phyloP scores from a whole-genome alignment of 2,797 vertebrate genomes.

The Zenarchopterus dispar region DNA sequence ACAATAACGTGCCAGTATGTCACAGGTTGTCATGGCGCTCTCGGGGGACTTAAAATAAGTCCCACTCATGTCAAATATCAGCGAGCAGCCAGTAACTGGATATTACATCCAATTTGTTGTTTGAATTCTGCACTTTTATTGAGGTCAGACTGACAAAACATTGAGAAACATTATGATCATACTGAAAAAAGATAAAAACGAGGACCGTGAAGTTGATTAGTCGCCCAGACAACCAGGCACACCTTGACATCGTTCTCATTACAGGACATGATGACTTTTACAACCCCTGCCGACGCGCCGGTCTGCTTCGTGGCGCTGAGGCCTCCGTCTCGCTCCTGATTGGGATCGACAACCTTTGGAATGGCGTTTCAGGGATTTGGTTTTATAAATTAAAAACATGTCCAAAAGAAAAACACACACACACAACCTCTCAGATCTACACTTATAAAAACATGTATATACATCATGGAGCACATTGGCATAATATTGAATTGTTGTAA shows the following conservation, averaged over 20 bases:
- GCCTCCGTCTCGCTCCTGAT: conserved; percentile 24
- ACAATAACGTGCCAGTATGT: too few species aligned
- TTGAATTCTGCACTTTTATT: conserved; percentile 7
- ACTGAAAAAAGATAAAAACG: neutral
- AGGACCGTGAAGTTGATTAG: neutral
- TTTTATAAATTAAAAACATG: conserved; percentile 16
- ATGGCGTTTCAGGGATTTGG: neutral
- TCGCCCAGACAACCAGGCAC: neutral
- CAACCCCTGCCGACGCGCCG: neutral
- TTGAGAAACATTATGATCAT: neutral
- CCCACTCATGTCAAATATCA: too few species aligned
- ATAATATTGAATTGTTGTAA: conserved; percentile 1
- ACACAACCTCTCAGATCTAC: neutral
- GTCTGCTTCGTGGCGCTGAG: conserved; percentile 8
- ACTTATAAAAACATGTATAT: conserved; percentile 23
- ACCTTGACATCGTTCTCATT: neutral
- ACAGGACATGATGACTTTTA: conserved; percentile 4
- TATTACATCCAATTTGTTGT: neutral
- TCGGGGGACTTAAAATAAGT: too few species aligned
- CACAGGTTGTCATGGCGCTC: too few species aligned
- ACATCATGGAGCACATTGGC: neutral
- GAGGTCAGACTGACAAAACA: conserved; percentile 6
- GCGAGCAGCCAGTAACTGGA: too few species aligned
- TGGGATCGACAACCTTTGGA: neutral
- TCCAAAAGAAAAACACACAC: neutral